Evolutionary conservation across 2,888 invertebrate species (phyloP).

Genomic region (Lasioglossum zephyrum): DNA sequence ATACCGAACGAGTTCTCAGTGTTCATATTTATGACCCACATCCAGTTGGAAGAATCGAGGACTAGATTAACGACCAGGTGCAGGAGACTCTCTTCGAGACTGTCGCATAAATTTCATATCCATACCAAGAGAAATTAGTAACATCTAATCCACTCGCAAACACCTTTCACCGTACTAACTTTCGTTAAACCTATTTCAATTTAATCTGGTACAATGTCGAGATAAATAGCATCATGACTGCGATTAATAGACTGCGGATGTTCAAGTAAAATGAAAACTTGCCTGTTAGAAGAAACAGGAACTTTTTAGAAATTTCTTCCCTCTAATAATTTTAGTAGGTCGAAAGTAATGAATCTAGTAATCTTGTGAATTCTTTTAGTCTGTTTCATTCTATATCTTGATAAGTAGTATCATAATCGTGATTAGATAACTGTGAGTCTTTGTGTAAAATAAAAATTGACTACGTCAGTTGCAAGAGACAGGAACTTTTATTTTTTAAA

Average conservation of each 20-base stretch:
- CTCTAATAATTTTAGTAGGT: no score
- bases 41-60: neutral
- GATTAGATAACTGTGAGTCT: no score
- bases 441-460: no score
- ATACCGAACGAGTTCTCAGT: neutral
- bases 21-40: neutral
- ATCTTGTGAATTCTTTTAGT: no score
- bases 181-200: neutral
- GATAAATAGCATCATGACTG: neutral
- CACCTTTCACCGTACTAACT: neutral
- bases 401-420: no score
- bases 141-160: neutral
- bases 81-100: neutral
- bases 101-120: neutral
- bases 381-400: no score
- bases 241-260: neutral
- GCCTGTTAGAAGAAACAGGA: neutral
- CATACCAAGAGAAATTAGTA: conserved; percentile 8
- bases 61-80: neutral
- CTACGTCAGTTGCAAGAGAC: no score
- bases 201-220: neutral
- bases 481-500: no score
- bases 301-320: neutral
- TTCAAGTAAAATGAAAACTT: neutral
- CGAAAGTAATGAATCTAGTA: no score